Percentiles rank a stretch among this genome's conserved stretches.
Conservation (phyloP, 1,140 invertebrate species). For the Caenorhabditis elegans region WBcel235 BX284606.5:7446001-7446500, state of each 20-base stretch:
- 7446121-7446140: neutral
- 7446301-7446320: constrained; percentile 11
- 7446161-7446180: neutral
- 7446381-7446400: no score
- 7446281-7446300: neutral
- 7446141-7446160: neutral
- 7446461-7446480: no score
- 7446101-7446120: neutral
- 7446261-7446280: no score
- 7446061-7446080: neutral
- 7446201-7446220: no score
- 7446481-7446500: no score
- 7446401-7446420: no score
- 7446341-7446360: neutral
- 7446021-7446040: no score
- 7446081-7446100: neutral
- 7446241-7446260: no score
- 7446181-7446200: neutral
- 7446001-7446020: no score
- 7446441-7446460: no score
- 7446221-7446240: no score
- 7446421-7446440: neutral
- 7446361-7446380: neutral
- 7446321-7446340: constrained; percentile 20
- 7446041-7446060: no score